Base-by-base conservation (phyloP, 2,113 vertebrate species). In the Oophaga pumilio region DNA sequence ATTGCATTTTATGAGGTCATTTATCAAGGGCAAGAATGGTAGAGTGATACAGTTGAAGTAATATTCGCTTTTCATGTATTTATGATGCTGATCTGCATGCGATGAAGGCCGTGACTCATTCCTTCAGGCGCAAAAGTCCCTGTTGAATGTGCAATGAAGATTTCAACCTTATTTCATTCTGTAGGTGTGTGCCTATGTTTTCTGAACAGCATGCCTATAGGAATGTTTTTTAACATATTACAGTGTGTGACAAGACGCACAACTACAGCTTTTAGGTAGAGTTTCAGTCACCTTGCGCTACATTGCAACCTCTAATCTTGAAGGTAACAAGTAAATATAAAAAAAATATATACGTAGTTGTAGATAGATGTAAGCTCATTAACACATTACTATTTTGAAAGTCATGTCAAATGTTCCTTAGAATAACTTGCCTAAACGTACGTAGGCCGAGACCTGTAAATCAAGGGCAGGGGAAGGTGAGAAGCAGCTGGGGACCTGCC, bases 1-100 rank as follows among this genome's bases (percentile, higher is more conserved):
- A 87, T 74, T 87, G 78, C 79, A 87, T 87, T 87, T 87, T 87
- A 87, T 87, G 79, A 82, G 86, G 86, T 87, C 79, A 87, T 87
- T 87, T 87, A 87, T 87, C 86, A 87, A 87, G 86, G 86, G 69
- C 86, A 87, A 71, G 68, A 82, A 87, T 52, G 68, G 66, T 82
- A 87, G 66, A 82, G 68, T 87, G 86, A 87, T 87, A 87, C 86
- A 74, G 79, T 74, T 82, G 69, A 87, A 87, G 78, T 82, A 87
- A 87, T 87, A 82, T 82, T 87, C 78, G 22, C 64, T 87, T 87
- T 87, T 74, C 86, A 87, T 87, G 86, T 87, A 87, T 87, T 87
- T 87, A 87, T 87, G 79, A 82, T 73, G 79, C 79, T 87, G 79
- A 87, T 87, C 86, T 87, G 68, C 86, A 82, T 82, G 78, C 78